Conservation (phyloP, 2,797 vertebrate species). For the Dendrocincla tyrannina region DNA sequence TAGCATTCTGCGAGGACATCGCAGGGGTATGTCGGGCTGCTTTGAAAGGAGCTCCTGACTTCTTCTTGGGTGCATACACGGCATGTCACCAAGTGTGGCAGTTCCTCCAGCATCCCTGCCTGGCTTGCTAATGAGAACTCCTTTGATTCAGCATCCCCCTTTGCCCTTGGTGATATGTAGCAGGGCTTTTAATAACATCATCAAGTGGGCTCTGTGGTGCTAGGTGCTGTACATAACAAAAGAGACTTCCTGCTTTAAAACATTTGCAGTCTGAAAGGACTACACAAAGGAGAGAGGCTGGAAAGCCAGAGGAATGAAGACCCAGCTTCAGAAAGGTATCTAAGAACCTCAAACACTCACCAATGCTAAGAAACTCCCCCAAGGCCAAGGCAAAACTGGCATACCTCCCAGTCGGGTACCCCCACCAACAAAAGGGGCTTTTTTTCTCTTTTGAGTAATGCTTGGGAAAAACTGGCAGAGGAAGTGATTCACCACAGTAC, state of each 20-base stretch:
- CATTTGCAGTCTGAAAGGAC: neutral
- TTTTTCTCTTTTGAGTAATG: neutral
- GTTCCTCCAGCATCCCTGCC: neutral
- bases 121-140: slow-evolving; percentile 36
- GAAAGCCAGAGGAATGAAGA: neutral
- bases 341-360: neutral
- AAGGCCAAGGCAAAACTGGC: slow-evolving; percentile 22
- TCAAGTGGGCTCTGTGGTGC: neutral
- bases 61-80: neutral
- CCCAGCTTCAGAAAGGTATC: neutral
- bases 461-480: slow-evolving; percentile 26
- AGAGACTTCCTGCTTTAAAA: slow-evolving; percentile 17
- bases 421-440: neutral
- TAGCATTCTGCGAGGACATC: neutral
- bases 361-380: neutral
- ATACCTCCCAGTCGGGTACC: neutral
- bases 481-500: slow-evolving; percentile 10
- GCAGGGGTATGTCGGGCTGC: neutral
- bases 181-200: neutral
- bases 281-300: neutral
- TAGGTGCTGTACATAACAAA: slow-evolving; percentile 6
- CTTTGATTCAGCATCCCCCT: neutral
- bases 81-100: neutral
- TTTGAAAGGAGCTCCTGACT: slow-evolving; percentile 31
- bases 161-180: neutral